Conservation (phyloP, 2,797 vertebrate species). For the Streptopelia turtur region DNA sequence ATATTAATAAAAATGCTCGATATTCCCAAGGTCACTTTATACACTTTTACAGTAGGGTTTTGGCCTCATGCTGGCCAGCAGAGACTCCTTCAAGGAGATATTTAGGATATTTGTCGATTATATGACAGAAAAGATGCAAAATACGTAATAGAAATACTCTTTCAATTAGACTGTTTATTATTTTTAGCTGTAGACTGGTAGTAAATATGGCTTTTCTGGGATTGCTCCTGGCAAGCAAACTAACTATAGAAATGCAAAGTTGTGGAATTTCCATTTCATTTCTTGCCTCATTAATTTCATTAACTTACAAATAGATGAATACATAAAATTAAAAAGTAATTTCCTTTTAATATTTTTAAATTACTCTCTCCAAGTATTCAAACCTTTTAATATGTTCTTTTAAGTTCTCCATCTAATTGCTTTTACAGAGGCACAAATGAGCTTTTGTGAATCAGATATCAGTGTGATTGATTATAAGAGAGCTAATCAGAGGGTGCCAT, state of each 20-base stretch:
- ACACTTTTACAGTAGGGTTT: background rate
- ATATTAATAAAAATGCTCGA: background rate
- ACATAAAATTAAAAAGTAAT: constrained; percentile 78
- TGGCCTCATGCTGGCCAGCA: background rate
- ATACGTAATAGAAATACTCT: constrained; percentile 20
- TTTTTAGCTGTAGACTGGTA: constrained; percentile 50
- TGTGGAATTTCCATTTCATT: constrained; percentile 78
- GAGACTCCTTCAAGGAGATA: background rate
- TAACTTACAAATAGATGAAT: constrained; percentile 79
- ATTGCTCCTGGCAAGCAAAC: constrained; percentile 48
- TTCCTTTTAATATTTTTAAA: constrained; percentile 76
- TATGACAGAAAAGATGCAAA: background rate
- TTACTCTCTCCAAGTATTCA: constrained; percentile 66
- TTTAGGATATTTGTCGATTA: background rate
- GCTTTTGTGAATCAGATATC: constrained; percentile 60
- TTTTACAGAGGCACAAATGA: constrained; percentile 62
- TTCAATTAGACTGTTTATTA: constrained; percentile 55
- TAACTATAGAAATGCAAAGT: constrained; percentile 69
- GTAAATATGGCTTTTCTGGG: constrained; percentile 54
- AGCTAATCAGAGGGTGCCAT: constrained; percentile 26
- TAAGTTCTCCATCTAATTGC: constrained; percentile 66
- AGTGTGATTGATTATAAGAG: constrained; percentile 41
- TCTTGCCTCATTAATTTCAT: constrained; percentile 82
- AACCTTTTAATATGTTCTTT: constrained; percentile 72
- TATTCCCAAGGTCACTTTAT: background rate